These are phyloP conservation scores for Sycophila sp. DNA, from an alignment of 1,140 invertebrate species.

Conservation along the genomic window DNA sequence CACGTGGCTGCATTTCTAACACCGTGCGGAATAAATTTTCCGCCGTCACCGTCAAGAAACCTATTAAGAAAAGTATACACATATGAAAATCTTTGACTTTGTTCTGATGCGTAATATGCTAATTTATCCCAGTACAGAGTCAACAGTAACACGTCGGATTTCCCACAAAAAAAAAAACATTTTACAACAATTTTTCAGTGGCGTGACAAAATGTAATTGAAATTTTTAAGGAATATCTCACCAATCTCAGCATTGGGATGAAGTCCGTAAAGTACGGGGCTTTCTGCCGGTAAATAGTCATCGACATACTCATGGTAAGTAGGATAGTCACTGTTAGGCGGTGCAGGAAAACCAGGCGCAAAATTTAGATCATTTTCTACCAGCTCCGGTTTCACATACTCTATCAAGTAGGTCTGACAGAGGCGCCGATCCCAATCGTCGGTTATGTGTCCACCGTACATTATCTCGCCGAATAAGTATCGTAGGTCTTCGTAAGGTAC, in stretches of 20 bases:
- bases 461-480: constrained; percentile 95
- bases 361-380: constrained; percentile 86
- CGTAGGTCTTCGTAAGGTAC: constrained; percentile 93
- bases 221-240: constrained; percentile 16
- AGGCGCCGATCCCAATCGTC: constrained; percentile 94
- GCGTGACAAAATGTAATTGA: not conserved
- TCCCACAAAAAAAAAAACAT: no score
- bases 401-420: constrained; percentile 88
- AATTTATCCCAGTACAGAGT: no score
- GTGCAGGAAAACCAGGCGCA: constrained; percentile 83
- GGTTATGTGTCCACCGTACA: constrained; percentile 97
- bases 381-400: constrained; percentile 87
- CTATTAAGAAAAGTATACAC: constrained; percentile 41
- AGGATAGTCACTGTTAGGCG: constrained; percentile 86
- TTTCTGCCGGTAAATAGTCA: constrained; percentile 86
- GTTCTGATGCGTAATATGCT: no score
- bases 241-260: constrained; percentile 97
- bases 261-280: constrained; percentile 89
- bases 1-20: constrained; percentile 91
- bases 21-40: constrained; percentile 90
- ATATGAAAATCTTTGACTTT: not conserved
- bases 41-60: constrained; percentile 85
- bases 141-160: no score
- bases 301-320: constrained; percentile 93
- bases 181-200: not conserved